Base-by-base conservation (phyloP, 2,888 invertebrate species). In the Hartigia nigra region DNA sequence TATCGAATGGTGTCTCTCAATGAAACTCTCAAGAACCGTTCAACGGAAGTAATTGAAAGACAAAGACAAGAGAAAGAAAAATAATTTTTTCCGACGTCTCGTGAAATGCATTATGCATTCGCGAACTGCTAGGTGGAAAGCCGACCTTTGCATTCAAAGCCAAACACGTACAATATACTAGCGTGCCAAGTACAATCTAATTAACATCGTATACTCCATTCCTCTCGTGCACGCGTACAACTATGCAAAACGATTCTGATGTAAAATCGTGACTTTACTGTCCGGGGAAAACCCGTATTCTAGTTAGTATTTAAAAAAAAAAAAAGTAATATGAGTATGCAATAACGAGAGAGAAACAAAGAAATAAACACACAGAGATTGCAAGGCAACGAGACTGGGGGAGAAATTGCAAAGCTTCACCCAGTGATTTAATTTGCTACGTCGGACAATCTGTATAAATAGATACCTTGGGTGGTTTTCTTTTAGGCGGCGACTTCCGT, bases 391-490 rank as follows among this genome's bases (percentile, higher is more conserved):
- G 5, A 55, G 0, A 55, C 23, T 9, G 23, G 55, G 9, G 2
- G 5, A n/a, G 55, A 23, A 55, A 9, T 9, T 55, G 9, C 55
- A 55, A 39, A 55, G 55, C 23, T 55, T 55, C 23, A 14, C 55
- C 23, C 55, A 1, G 0, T 55, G 9, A 55, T 55, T 55, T 23
- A 23, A 23, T 55, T 31, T 12, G 34, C 31, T 34, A 72, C 31
- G n/a, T 72, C 72, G 74, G 79, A 79, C 69, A 76, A 69, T 81
- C 76, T 78, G 85, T 83, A 79, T 81, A 83, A 82, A 86, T 89
- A 88, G 88, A 87, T 91, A 91, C 92, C 92, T 94, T 94, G 80
- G 95, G 94, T 75, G 95, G 95, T 91, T 95, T 96, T 82, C 95
- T 92, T 85, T 94, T 94, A 0, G 93, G 93, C 35, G 94, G 94